Evolutionary conservation across 30 jellyfish, hydroid and myxozoan genomes (phyloP).

Genomic region (Catostylus mosaicus): DNA sequence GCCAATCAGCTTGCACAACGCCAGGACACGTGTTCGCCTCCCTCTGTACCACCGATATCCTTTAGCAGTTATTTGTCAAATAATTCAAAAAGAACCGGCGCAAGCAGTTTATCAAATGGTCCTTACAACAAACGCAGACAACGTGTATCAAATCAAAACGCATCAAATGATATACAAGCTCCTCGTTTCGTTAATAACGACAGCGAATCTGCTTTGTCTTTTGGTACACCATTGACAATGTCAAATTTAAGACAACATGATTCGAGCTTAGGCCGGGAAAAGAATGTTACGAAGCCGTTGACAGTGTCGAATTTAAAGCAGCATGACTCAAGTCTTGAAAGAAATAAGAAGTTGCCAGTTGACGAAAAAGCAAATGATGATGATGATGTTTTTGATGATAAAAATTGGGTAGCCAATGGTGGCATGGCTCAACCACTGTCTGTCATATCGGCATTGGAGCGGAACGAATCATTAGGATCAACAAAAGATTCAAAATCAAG

Average conservation of each 20-base stretch:
- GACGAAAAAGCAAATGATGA: slow-evolving; percentile 16
- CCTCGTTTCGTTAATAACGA: slow-evolving; percentile 73
- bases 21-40: slow-evolving; percentile 80
- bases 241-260: slow-evolving; percentile 93
- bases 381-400: slow-evolving; percentile 7
- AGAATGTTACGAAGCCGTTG: slow-evolving; percentile 79
- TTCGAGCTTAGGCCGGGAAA: slow-evolving; percentile 91
- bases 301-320: slow-evolving; percentile 85
- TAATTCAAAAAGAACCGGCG: slow-evolving; percentile 74
- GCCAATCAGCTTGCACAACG: slow-evolving; percentile 67
- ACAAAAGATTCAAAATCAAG: slow-evolving; percentile 88
- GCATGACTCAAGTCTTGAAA: slow-evolving; percentile 95
- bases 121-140: slow-evolving; percentile 72
- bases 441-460: slow-evolving; percentile 91
- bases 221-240: slow-evolving; percentile 91
- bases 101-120: slow-evolving; percentile 71
- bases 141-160: slow-evolving; percentile 49
- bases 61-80: slow-evolving; percentile 91
- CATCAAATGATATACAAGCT: slow-evolving; percentile 35
- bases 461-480: slow-evolving; percentile 93
- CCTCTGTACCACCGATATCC: slow-evolving; percentile 83
- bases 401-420: slow-evolving; percentile 46
- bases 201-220: slow-evolving; percentile 59
- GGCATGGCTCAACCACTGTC: slow-evolving; percentile 82
- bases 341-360: slow-evolving; percentile 62